Conservation (phyloP, 2,888 invertebrate genomes). For the Euproctis similis region DNA sequence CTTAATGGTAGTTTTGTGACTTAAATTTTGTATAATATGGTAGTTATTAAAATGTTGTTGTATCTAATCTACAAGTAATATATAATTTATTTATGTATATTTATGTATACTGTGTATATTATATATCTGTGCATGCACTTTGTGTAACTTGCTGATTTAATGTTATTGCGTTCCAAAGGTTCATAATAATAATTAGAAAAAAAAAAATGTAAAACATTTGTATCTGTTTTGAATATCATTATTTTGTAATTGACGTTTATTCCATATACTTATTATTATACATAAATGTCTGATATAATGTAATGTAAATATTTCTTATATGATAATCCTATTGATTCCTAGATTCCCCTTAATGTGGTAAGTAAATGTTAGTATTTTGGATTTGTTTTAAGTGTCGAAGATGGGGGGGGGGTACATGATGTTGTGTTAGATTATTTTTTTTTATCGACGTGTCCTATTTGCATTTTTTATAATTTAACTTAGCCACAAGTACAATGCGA, state of each 20-base stretch:
- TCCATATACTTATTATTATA: no score
- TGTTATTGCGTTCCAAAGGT: conserved; percentile 7
- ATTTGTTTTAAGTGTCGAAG: conserved; percentile 25
- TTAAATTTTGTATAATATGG: no score
- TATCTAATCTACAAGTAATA: no score
- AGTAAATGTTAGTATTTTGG: conserved; percentile 29
- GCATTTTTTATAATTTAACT: conserved; percentile 7
- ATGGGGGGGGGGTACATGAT: conserved; percentile 18
- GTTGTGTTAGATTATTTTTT: conserved; percentile 20
- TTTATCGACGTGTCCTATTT: conserved; percentile 16
- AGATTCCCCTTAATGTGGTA: conserved; percentile 17
- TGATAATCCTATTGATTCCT: conserved; percentile 9
- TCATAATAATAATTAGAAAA: conserved; percentile 7
- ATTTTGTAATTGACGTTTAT: background rate
- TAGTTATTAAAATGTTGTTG: no score
- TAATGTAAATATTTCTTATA: conserved; percentile 4
- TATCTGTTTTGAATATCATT: conserved; percentile 14
- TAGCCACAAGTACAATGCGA: conserved; percentile 23
- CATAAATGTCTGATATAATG: conserved; percentile 9
- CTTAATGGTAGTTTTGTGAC: no score
- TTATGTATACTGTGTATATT: no score
- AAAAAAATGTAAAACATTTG: conserved; percentile 7
- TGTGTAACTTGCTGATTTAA: no score
- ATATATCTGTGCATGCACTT: no score
- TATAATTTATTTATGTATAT: no score